These are phyloP conservation scores for Bugulina stolonifera DNA, from an alignment of 2,888 invertebrate species.

Conservation along the genomic window DNA sequence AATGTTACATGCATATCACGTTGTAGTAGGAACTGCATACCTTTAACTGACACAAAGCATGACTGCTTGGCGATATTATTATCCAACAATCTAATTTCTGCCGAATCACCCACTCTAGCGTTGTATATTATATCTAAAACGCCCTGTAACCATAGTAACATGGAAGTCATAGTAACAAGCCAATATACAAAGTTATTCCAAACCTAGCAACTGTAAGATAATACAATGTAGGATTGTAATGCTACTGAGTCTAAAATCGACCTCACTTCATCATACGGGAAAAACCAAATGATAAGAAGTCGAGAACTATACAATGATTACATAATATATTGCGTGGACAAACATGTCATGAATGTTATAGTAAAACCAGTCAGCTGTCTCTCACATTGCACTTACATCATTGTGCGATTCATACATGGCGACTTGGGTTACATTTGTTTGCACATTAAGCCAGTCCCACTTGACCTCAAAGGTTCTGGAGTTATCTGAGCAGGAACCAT, in stretches of 20 bases:
- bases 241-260: too few species aligned
- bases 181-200: too few species aligned
- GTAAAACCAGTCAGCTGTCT: too few species aligned
- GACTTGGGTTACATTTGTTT: not conserved
- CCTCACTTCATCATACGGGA: too few species aligned
- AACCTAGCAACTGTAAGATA: too few species aligned
- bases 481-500: not conserved
- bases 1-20: too few species aligned
- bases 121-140: not conserved
- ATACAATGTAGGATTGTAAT: too few species aligned
- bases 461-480: not conserved
- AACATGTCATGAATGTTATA: too few species aligned
- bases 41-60: constrained; percentile 81
- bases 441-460: constrained; percentile 18
- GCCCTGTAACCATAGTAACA: not conserved
- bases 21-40: too few species aligned
- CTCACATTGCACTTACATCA: constrained; percentile 14
- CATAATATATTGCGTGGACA: too few species aligned
- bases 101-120: constrained; percentile 53
- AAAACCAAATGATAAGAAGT: too few species aligned
- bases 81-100: constrained; percentile 67
- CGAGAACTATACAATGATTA: too few species aligned
- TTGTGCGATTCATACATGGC: not conserved
- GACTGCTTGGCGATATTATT: constrained; percentile 88
- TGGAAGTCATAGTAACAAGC: not conserved